phyloP scores from a whole-genome alignment of 2,888 invertebrate species.

The Pediacus dermestoides region DNA sequence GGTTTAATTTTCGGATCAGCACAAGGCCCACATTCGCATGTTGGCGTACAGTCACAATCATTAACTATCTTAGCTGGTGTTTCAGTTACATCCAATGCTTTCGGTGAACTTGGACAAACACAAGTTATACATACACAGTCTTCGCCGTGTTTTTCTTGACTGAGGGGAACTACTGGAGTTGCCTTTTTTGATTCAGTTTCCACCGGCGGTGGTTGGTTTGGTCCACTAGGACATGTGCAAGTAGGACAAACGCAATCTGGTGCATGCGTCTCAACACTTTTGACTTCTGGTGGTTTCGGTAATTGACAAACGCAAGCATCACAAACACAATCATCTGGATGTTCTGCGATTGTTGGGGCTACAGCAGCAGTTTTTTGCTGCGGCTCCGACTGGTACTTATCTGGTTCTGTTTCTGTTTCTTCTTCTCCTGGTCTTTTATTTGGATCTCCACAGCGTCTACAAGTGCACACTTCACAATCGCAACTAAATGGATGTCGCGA shows the following conservation, averaged over 20 bases:
- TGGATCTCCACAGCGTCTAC: conserved; percentile 4
- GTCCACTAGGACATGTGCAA: too few species aligned
- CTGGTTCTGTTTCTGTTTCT: background rate
- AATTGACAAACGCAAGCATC: conserved; percentile 12
- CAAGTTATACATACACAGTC: background rate
- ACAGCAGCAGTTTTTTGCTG: too few species aligned
- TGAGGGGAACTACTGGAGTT: too few species aligned
- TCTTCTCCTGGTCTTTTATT: background rate
- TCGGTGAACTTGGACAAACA: background rate
- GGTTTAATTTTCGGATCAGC: background rate
- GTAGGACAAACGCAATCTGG: background rate
- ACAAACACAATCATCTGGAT: conserved; percentile 17
- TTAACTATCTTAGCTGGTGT: conserved; percentile 10
- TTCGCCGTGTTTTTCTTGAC: too few species aligned
- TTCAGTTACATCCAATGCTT: conserved; percentile 7
- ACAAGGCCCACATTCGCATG: conserved; percentile 20
- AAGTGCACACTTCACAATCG: conserved; percentile 6
- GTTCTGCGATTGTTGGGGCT: too few species aligned
- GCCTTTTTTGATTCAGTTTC: too few species aligned
- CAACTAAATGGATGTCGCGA: conserved; percentile 5
- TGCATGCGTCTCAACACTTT: background rate
- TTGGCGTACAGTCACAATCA: conserved; percentile 13
- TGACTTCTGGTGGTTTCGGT: conserved; percentile 2
- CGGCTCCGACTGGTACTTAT: too few species aligned
- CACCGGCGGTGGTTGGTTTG: too few species aligned